Base-by-base conservation (phyloP, 1,140 invertebrate genomes). In the Drosophila varians region DNA sequence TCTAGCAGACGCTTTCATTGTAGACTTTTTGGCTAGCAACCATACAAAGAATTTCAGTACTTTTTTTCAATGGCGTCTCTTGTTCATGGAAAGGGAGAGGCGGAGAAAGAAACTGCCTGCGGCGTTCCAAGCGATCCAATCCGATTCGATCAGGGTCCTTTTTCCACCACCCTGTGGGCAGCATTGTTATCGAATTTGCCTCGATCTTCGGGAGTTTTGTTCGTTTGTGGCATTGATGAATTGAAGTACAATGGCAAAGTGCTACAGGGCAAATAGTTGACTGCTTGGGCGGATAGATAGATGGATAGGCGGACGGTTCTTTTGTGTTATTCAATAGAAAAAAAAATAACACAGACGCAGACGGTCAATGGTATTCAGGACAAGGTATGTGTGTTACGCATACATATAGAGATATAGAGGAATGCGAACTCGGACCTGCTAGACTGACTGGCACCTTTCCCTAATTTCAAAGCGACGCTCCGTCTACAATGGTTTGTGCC, bases 361-460 rank as follows among this genome's bases (percentile, higher is more conserved):
- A n/a, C n/a, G 77, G 60, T 34, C 18, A 28, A 12, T 8, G 12
- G 16, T 14, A 4, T 11, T 5, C 36, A 9, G 42, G 66, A 18
- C 31, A n/a, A n/a, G 18, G 31, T 21, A 36, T 9, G 1, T 2
- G 8, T 16, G n/a, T 38, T 38, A 16, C n/a, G 1, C 43, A 21
- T 43, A 21, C 46, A 43, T 54, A 31, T 18, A 34, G n/a, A 45
- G 23, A 43, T 43, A 18, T 14, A 54, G 21, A 21, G 34, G 6
- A 49, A 57, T 74, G 60, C 71, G n/a, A n/a, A 74, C 71, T 74
- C 74, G 71, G 70, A 58, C 68, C 42, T 72, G 58, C 77, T 77
- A 87, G 82, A 87, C 82, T 87, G 82, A 87, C 82, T 87, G 82
- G 82, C 82, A 87, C 82, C 83, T 87, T 86, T 86, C 65, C 49